Conservation (phyloP, 1,140 invertebrate species). For the Vollenhovia emeryi region DNA sequence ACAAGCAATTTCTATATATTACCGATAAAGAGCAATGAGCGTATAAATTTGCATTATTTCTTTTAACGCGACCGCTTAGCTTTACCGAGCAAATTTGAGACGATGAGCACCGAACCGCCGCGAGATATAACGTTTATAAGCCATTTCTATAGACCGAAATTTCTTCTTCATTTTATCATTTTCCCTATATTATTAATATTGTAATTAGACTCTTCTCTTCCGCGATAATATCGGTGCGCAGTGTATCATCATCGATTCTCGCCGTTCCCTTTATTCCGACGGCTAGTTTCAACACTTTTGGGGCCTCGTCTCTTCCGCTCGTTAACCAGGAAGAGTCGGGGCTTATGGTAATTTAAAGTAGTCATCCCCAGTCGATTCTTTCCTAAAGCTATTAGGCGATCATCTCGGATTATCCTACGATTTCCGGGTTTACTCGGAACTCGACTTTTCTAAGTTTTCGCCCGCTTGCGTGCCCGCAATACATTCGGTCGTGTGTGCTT, state of each 20-base stretch:
- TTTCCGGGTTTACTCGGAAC: slow-evolving; percentile 78
- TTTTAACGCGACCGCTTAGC: neutral
- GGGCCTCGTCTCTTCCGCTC: slow-evolving; percentile 80
- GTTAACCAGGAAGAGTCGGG: slow-evolving; percentile 76
- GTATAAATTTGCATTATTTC: neutral
- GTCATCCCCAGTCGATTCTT: slow-evolving; percentile 80
- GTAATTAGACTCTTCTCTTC: neutral
- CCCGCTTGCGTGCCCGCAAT: slow-evolving; percentile 35
- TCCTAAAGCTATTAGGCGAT: slow-evolving; percentile 85
- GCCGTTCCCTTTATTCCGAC: slow-evolving; percentile 6
- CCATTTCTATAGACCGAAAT: neutral
- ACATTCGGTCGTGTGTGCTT: neutral
- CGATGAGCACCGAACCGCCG: neutral
- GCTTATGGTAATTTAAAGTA: slow-evolving; percentile 81
- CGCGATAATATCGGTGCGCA: neutral
- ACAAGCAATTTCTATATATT: slow-evolving; percentile 12
- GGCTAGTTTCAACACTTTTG: slow-evolving; percentile 75
- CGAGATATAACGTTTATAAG: neutral
- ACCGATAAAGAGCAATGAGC: neutral
- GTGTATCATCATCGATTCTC: slow-evolving; percentile 43
- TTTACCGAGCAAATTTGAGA: neutral
- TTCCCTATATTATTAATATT: neutral
- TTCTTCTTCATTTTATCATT: neutral
- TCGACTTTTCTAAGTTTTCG: slow-evolving; percentile 83
- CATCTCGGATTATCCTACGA: slow-evolving; percentile 84